Base-by-base conservation (phyloP, 2,888 invertebrate species). In the Cantharis rustica region DNA sequence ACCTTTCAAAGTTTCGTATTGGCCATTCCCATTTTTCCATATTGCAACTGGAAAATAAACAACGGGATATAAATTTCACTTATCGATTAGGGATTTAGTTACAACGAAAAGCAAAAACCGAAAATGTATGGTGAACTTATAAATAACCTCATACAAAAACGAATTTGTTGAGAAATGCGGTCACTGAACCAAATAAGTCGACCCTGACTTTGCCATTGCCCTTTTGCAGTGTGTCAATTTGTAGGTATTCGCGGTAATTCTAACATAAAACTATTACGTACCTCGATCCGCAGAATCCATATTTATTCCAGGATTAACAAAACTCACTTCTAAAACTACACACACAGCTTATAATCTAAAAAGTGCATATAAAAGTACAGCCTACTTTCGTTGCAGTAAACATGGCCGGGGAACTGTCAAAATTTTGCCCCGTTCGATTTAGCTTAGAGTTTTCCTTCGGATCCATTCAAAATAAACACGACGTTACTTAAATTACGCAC, bases 161-260 rank as follows among this genome's bases (percentile, higher is more conserved):
- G 69, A 77, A 64, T 73, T 70, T 79, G 80, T 82, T 79, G 81
- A 79, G 84, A 86, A 90, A 89, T 87, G 89, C 90, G 90, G 90
- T 90, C 90, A 90, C 86, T 90, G 90, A 90, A 90, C 90, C 89
- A 90, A 89, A 89, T 90, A 88, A 86, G 86, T 86, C 90, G 90
- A 90, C 90, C 90, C 90, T 90, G 90, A 90, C 90, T 90, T 90
- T 90, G 90, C 90, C 90, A 90, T 90, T 90, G 90, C 89, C 89
- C 90, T 89, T 88, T 86, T 86, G 82, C 81, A 86, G 86, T 85
- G 85, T 86, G 87, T 87, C 87, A 87, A 83, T 85, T 83, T 83
- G 82, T 68, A 81, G 7, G 75, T 78, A 75, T 82, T 79, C 79
- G 78, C 73, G 23, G 31, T 73, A 80, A 79, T 81, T 71, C 72